A percentile compares a stretch with the other conserved stretches of the same genome.
Conservation (phyloP, 2,888 invertebrate species). For the Caenorhabditis zanzibari region DNA sequence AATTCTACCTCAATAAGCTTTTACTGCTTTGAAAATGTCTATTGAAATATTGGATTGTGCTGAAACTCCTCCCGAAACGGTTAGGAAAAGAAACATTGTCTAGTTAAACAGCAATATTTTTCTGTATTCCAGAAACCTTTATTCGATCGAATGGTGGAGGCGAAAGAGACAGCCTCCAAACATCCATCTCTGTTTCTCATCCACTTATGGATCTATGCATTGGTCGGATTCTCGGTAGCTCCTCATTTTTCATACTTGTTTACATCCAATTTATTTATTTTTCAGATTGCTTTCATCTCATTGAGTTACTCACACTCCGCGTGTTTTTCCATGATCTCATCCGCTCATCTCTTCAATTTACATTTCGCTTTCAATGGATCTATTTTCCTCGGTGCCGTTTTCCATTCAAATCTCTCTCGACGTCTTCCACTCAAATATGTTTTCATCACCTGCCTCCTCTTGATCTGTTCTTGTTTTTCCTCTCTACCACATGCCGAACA, state of each 20-base stretch:
- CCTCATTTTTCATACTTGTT: neutral
- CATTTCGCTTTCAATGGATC: constrained; percentile 68
- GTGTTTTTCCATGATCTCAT: constrained; percentile 54
- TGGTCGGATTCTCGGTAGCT: constrained; percentile 58
- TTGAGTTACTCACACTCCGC: constrained; percentile 66
- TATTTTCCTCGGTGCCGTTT: constrained; percentile 66
- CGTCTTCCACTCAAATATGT: constrained; percentile 52
- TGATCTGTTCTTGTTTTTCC: constrained; percentile 19
- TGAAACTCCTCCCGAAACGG: neutral
- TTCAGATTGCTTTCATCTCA: constrained; percentile 67
- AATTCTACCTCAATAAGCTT: neutral
- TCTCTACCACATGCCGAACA: constrained; percentile 37
- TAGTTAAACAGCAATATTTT: neutral
- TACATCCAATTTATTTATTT: neutral
- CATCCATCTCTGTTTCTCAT: constrained; percentile 46
- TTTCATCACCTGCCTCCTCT: constrained; percentile 23
- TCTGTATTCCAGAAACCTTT: constrained; percentile 46
- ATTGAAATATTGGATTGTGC: constrained; percentile 20
- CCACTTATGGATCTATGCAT: constrained; percentile 54
- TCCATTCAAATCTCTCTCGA: constrained; percentile 59
- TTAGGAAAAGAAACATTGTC: neutral
- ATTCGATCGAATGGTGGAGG: constrained; percentile 58
- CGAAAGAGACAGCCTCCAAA: constrained; percentile 37
- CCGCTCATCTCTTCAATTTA: constrained; percentile 66
- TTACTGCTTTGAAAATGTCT: neutral